A percentile compares a stretch with the other conserved stretches of the same genome.
Evolutionary conservation across 2,797 vertebrate genomes (phyloP).

Genomic region (Periophthalmus magnuspinnatus): DNA sequence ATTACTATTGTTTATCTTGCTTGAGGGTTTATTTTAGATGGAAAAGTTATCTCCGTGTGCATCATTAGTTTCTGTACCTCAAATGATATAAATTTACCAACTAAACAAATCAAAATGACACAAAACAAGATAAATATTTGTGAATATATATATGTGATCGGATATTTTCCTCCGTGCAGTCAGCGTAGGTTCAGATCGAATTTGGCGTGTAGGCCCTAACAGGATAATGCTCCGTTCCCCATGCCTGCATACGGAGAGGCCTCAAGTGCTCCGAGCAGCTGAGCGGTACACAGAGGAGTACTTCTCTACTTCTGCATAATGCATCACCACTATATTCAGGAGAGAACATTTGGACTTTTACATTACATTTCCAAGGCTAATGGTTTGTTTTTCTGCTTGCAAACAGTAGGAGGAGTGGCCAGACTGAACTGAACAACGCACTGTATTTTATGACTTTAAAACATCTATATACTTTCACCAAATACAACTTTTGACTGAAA

Average conservation of each 20-base stretch:
- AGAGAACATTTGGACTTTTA: slow-evolving; percentile 1
- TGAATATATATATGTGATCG: background rate
- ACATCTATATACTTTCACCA: too few species aligned
- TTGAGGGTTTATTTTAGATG: background rate
- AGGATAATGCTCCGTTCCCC: slow-evolving; percentile 26
- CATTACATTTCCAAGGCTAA: slow-evolving; percentile 7
- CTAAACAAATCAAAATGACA: background rate
- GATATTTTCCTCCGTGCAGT: slow-evolving; percentile 1
- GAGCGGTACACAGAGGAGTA: background rate
- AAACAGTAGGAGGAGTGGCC: background rate
- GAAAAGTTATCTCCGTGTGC: background rate
- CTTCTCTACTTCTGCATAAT: slow-evolving; percentile 5
- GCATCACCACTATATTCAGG: background rate
- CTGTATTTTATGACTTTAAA: background rate
- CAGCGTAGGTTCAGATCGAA: slow-evolving; percentile 26
- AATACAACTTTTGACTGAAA: background rate
- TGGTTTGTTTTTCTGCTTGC: slow-evolving; percentile 1
- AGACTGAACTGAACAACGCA: background rate
- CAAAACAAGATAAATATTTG: background rate
- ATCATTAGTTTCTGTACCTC: background rate
- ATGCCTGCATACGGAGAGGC: slow-evolving; percentile 18
- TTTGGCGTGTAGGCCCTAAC: slow-evolving; percentile 24
- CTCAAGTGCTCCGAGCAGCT: slow-evolving; percentile 20
- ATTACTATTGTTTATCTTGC: background rate
- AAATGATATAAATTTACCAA: background rate